phyloP scores from a whole-genome alignment of 35 echinoderm and acorn worm genomes.

The Diadema setosum region DNA sequence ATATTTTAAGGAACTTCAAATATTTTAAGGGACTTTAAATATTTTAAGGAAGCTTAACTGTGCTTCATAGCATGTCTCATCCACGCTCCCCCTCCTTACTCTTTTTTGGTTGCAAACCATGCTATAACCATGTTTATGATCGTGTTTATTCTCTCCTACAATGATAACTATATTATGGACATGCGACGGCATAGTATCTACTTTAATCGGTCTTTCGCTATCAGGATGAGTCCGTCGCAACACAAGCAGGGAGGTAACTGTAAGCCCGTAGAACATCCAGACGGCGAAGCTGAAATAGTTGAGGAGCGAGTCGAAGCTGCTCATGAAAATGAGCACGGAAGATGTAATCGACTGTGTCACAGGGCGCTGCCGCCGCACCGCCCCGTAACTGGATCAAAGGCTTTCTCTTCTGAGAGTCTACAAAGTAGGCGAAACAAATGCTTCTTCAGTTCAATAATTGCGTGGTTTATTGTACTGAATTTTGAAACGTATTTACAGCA shows the following conservation, averaged over 20 bases:
- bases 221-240: slow-evolving; percentile 57
- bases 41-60: not conserved
- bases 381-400: no score
- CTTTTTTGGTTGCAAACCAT: not conserved
- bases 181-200: not conserved
- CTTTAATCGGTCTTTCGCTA: slow-evolving; percentile 77
- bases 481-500: no score
- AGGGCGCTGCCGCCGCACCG: no score
- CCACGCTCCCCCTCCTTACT: not conserved
- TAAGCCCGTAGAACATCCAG: slow-evolving; percentile 86
- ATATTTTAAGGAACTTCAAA: no score
- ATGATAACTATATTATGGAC: not conserved
- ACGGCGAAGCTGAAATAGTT: slow-evolving; percentile 93
- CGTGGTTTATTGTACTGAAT: no score
- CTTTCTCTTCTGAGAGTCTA: no score
- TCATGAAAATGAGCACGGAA: not conserved
- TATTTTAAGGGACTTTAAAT: not conserved
- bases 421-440: no score
- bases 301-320: slow-evolving; percentile 79
- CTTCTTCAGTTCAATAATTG: no score
- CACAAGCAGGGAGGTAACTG: slow-evolving; percentile 51
- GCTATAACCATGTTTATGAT: not conserved
- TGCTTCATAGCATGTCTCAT: not conserved
- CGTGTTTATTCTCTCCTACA: not conserved
- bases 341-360: not conserved